Percentiles rank a stretch among this genome's conserved stretches.
Conservation (phyloP, 2,113 vertebrate genomes). For the Cervus canadensis region DNA sequence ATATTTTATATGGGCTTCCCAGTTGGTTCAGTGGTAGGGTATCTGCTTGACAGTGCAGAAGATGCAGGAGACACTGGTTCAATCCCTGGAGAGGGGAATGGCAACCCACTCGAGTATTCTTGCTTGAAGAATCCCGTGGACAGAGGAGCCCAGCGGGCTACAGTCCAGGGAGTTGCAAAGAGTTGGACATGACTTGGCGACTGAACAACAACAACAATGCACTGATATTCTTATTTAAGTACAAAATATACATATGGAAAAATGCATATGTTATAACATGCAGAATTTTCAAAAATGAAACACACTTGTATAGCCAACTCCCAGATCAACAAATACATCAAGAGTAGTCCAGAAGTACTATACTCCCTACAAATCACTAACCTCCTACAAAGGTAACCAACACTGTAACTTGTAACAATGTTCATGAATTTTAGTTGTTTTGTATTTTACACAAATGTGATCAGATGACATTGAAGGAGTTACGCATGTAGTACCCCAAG, state of each 20-base stretch:
- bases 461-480: background rate
- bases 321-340: background rate
- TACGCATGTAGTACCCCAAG: background rate
- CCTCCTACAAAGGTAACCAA: background rate
- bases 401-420: background rate
- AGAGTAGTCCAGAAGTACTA: background rate
- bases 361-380: background rate
- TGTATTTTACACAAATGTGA: background rate
- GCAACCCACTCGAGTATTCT: background rate
- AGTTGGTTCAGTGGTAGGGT: background rate
- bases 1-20: background rate
- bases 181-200: background rate
- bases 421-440: background rate
- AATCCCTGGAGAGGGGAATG: background rate
- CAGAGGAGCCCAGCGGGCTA: background rate
- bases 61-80: background rate
- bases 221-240: background rate
- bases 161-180: background rate
- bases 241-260: background rate
- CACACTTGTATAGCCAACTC: background rate
- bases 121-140: background rate
- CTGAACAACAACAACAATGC: background rate
- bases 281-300: background rate
- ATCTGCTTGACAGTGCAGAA: background rate
- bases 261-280: background rate